Conservation (phyloP, 1,140 invertebrate genomes). For the Philopotamus ludificatus region DNA sequence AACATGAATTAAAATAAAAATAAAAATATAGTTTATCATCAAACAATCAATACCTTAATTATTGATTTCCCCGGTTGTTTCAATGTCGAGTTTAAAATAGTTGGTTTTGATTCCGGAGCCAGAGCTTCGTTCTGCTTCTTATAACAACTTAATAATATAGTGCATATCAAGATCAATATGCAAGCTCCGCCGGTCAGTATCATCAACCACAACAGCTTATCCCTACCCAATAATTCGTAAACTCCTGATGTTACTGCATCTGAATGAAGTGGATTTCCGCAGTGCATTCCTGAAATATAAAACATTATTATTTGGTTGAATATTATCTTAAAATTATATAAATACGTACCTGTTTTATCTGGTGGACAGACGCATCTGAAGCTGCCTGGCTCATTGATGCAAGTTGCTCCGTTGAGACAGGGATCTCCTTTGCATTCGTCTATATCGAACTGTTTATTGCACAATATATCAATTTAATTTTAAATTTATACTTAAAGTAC, state of each 20-base stretch:
- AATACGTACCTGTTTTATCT: constrained; percentile 62
- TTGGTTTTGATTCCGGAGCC: constrained; percentile 32
- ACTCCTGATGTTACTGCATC: constrained; percentile 62
- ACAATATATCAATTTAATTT: background rate
- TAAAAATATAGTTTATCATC: background rate
- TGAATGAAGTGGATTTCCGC: constrained; percentile 63
- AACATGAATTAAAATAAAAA: background rate
- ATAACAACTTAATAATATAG: constrained; percentile 31
- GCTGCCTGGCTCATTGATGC: constrained; percentile 72
- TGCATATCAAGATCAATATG: constrained; percentile 30
- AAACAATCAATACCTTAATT: constrained; percentile 27
- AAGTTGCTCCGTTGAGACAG: constrained; percentile 72
- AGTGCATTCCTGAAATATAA: constrained; percentile 45
- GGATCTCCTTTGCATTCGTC: constrained; percentile 71
- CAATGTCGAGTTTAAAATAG: constrained; percentile 44
- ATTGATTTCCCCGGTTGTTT: constrained; percentile 45
- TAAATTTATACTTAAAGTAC: background rate
- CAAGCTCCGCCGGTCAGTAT: constrained; percentile 28
- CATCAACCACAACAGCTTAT: constrained; percentile 32
- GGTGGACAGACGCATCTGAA: constrained; percentile 72
- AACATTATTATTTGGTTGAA: constrained; percentile 1
- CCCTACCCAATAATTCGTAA: constrained; percentile 34
- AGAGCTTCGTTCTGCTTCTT: constrained; percentile 26
- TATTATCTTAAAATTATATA: constrained; percentile 7
- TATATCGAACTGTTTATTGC: constrained; percentile 54